phyloP scores from a whole-genome alignment of 2,888 invertebrate genomes.

The Orgyia antiqua region DNA sequence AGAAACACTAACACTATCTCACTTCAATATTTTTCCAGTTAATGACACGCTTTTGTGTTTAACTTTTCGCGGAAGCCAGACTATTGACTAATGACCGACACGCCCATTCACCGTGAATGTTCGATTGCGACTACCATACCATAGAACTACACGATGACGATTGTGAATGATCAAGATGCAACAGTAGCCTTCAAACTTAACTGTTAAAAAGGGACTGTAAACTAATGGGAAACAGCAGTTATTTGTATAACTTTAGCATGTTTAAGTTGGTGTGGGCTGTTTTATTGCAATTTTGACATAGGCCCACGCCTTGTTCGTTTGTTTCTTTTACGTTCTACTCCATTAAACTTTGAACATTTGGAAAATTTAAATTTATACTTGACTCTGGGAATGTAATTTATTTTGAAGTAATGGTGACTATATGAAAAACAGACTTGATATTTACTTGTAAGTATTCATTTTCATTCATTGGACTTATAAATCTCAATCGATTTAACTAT shows the following conservation, averaged over 20 bases:
- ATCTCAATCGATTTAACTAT: no score
- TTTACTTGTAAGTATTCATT: no score
- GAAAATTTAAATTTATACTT: no score
- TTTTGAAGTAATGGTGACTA: no score
- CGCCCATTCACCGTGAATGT: slow-evolving; percentile 36
- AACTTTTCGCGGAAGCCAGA: slow-evolving; percentile 13
- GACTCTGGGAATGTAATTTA: no score
- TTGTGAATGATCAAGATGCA: slow-evolving; percentile 31
- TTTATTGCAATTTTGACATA: slow-evolving; percentile 29
- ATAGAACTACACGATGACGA: no score
- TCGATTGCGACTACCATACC: slow-evolving; percentile 49
- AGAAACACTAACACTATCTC: slow-evolving; percentile 31
- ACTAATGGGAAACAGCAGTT: slow-evolving; percentile 24
- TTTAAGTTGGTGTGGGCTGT: slow-evolving; percentile 18
- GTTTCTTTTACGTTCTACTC: not conserved
- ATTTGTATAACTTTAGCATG: slow-evolving; percentile 4
- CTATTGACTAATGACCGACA: slow-evolving; percentile 15
- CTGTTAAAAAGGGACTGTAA: slow-evolving; percentile 1
- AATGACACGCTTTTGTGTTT: slow-evolving; percentile 39
- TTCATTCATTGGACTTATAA: no score
- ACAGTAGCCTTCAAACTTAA: slow-evolving; percentile 38
- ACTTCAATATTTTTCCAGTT: slow-evolving; percentile 41
- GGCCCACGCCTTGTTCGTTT: slow-evolving; percentile 21
- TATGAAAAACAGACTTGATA: no score
- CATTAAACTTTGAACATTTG: no score